phyloP scores from a whole-genome alignment of 2,797 vertebrate genomes.

The Paratrypauchen microcephalus region DNA sequence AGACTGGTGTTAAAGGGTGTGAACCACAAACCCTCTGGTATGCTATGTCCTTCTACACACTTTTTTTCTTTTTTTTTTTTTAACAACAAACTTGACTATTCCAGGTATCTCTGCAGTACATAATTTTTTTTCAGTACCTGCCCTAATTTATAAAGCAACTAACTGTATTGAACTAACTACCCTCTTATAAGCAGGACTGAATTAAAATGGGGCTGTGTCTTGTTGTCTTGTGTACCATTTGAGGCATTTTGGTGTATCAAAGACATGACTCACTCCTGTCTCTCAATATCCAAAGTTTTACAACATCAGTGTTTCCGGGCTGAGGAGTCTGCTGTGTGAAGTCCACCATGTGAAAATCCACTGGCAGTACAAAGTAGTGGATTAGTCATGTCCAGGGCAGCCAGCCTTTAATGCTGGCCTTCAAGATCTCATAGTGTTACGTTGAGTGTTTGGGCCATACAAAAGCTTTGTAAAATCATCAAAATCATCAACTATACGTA shows the following conservation, averaged over 20 bases:
- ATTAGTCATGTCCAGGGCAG: not conserved
- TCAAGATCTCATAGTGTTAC: not conserved
- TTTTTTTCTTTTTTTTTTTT: too few species aligned
- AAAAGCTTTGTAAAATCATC: too few species aligned
- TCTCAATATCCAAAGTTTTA: conserved; percentile 7
- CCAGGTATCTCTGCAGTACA: too few species aligned
- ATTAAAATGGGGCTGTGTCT: not conserved
- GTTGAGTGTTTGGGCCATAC: not conserved
- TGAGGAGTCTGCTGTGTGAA: not conserved
- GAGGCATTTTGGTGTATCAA: not conserved
- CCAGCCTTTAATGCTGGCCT: not conserved
- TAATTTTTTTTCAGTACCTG: too few species aligned
- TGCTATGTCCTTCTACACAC: too few species aligned
- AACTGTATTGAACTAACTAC: too few species aligned
- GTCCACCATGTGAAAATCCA: not conserved
- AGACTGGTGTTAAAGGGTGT: too few species aligned
- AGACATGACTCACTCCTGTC: conserved; percentile 18
- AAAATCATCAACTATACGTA: too few species aligned
- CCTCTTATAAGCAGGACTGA: not conserved
- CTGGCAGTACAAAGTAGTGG: conserved; percentile 2
- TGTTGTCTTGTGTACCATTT: conserved; percentile 3
- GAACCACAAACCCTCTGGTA: too few species aligned
- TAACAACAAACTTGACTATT: too few species aligned
- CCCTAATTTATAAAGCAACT: too few species aligned
- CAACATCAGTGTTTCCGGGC: not conserved